A percentile compares a stretch with the other conserved stretches of the same genome.
phyloP scores from a whole-genome alignment of 2,888 invertebrate species.

The Gnatocerus cornutus region DNA sequence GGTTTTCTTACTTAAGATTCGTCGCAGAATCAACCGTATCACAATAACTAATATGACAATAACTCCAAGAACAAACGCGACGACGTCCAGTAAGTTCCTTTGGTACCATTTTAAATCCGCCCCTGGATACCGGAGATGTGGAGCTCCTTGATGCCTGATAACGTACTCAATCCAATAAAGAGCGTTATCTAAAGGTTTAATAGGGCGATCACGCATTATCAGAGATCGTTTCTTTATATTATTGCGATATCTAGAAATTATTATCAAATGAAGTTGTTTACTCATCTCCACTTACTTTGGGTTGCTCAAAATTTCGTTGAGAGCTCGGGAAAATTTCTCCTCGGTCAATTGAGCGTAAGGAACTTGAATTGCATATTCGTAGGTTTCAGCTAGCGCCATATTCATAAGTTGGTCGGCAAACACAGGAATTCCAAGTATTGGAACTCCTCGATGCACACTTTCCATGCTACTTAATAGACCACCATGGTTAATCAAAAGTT shows the following conservation, averaged over 20 bases:
- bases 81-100: conserved; percentile 39
- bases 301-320: conserved; percentile 61
- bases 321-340: conserved; percentile 59
- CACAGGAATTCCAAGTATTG: conserved; percentile 55
- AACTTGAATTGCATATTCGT: conserved; percentile 69
- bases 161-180: conserved; percentile 47
- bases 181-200: conserved; percentile 33
- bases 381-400: conserved; percentile 68
- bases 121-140: conserved; percentile 44
- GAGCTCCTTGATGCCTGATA: conserved; percentile 37
- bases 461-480: conserved; percentile 57
- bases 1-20: too few species aligned
- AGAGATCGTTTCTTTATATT: conserved; percentile 25
- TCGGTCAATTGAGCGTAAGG: conserved; percentile 66
- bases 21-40: too few species aligned
- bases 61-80: conserved; percentile 11
- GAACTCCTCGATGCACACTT: conserved; percentile 56
- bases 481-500: conserved; percentile 57
- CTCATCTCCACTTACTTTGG: conserved; percentile 56
- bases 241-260: conserved; percentile 20
- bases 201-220: conserved; percentile 38
- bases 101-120: conserved; percentile 38
- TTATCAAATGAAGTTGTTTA: too few species aligned
- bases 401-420: conserved; percentile 57
- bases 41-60: too few species aligned